Evolutionary conservation across 2,113 vertebrate genomes (phyloP), one percentile per base, ranked within the genome.

Genomic region (Amphiprion ocellaris): DNA sequence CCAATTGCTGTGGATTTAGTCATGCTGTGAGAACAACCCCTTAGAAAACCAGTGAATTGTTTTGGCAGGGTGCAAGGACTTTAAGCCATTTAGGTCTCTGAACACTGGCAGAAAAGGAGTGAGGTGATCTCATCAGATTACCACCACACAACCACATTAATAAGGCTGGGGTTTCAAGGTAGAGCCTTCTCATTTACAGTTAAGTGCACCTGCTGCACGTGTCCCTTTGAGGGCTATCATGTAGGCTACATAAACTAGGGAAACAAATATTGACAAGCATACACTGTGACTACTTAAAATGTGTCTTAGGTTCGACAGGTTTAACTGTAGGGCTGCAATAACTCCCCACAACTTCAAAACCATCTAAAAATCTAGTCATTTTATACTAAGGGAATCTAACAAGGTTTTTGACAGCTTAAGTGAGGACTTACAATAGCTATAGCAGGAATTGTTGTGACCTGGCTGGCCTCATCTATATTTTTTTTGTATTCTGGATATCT

Each of bases 81-180:
- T 90, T 80, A 89, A 90, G 83, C 74, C 77, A 72, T 86, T 92
- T 83, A 88, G 76, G 74, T 83, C 74, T 81, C 56, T 80, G 77
- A 82, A 72, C 77, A 37, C 26, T 70, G 76, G 81, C 79, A 74
- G 49, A 72, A 64, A 75, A 75, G 58, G 72, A 74, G 70, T 54
- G 65, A 85, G 82, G 67, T 74, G 79, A 90, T 80, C 69, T 88
- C 79, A 87, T 92, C 81, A 90, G 89, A 87, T 90, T 90, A 86
- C 86, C 69, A 52, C 74, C 61, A 72, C 83, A 77, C 68, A 77
- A 85, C 80, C 87, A 75, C 83, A 90, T 80, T 77, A 87, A 86
- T 79, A 78, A 69, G 74, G 60, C 41, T 79, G 67, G 69, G 68
- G 79, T 83, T 92, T 87, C 41, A 53, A 74, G 61, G 69, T 80